Percentiles rank a stretch among this genome's conserved stretches.
These are phyloP conservation scores for Lissonota sp. DNA, from an alignment of 2,888 invertebrate genomes.

Conservation along the genomic window DNA sequence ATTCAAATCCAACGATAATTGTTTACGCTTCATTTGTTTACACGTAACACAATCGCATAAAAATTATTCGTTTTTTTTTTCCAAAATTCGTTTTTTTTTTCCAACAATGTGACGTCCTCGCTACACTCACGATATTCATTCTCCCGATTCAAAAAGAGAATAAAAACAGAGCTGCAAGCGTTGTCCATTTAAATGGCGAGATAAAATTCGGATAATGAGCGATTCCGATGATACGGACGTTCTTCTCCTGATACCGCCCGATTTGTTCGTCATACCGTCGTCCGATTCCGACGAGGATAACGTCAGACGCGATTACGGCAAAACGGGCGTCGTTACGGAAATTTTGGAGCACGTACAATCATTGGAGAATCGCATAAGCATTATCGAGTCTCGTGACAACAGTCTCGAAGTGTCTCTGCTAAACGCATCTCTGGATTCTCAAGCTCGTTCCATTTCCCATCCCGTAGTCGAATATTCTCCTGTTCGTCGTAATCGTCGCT, in stretches of 20 bases:
- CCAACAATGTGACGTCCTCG: too few species aligned
- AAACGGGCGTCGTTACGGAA: slow-evolving; percentile 86
- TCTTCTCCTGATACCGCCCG: slow-evolving; percentile 91
- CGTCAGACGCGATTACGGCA: slow-evolving; percentile 59
- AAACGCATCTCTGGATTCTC: slow-evolving; percentile 53
- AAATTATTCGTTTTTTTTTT: too few species aligned
- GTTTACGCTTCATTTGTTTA: too few species aligned
- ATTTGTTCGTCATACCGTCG: slow-evolving; percentile 88
- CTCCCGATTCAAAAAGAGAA: too few species aligned
- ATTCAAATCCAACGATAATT: too few species aligned
- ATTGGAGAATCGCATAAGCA: slow-evolving; percentile 84
- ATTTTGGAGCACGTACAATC: slow-evolving; percentile 88
- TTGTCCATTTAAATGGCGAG: slow-evolving; percentile 26
- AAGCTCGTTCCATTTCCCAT: slow-evolving; percentile 9
- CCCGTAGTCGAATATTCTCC: slow-evolving; percentile 13
- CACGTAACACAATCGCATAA: too few species aligned
- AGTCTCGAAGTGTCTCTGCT: slow-evolving; percentile 73
- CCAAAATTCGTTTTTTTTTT: too few species aligned
- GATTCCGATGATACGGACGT: slow-evolving; percentile 94
- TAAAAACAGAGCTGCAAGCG: too few species aligned
- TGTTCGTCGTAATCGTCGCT: slow-evolving; percentile 68
- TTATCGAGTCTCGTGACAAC: slow-evolving; percentile 84
- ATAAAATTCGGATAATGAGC: slow-evolving; percentile 85
- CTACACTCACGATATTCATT: too few species aligned
- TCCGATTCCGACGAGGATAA: slow-evolving; percentile 85